Evolutionary conservation across 1,140 invertebrate genomes (phyloP), one percentile per base, ranked within the genome.

Genomic region (Myzus persicae): DNA sequence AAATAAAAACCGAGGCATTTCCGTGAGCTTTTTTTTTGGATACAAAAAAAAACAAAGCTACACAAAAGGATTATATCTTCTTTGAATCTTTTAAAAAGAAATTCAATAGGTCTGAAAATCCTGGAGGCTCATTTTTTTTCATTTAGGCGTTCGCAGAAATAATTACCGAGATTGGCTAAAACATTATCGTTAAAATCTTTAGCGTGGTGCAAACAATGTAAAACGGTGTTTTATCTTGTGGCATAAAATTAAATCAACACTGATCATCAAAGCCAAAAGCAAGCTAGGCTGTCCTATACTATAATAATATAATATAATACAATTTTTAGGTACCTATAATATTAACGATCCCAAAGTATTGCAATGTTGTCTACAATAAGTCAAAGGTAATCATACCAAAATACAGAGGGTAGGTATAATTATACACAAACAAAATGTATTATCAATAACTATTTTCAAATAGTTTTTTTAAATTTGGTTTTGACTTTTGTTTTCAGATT

Each of bases 91-190:
- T 51, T 51, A 44, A 89, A 76, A 84, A 89, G 31, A 89, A 51
- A 89, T 89, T 89, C n/a, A 89, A 89, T 51, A 36, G n/a, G 22
- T 89, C n/a, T 89, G 2, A 51, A 89, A 48, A 24, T 38, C 48
- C 87, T 89, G n/a, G 20, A 7, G 46, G 44, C 85, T 88, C 44
- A 88, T 85, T 85, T 48, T 44, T 87, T 88, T n/a, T 88, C 44
- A 24, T 88, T 46, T 48, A 36, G 18, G 20, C 9, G 2, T 2
- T 46, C 11, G 14, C 18, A 20, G 9, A 46, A 87, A 87, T 87
- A 44, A 76, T 87, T 44, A 87, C 31, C 26, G 14, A 46, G 11
- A 87, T 44, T 42, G 24, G 26, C 26, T 20, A n/a, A 87, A 46
- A 87, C 42, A 44, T 87, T 87, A 44, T 87, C 84, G 18, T 87